phyloP scores from a whole-genome alignment of 2,797 vertebrate species.

The Bucorvus abyssinicus region DNA sequence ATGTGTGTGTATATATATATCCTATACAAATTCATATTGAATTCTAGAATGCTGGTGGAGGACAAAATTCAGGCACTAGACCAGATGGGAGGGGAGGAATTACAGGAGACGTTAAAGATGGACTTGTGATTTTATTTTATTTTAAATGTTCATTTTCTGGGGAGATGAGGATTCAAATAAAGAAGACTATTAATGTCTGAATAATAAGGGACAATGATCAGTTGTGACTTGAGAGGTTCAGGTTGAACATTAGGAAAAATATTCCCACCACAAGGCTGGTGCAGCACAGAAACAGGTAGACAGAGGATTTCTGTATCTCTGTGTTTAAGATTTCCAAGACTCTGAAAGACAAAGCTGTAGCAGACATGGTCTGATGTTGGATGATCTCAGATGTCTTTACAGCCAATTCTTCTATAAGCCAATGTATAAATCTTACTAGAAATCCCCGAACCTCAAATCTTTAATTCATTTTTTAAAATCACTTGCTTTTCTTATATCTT shows the following conservation, averaged over 20 bases:
- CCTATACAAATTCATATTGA: too few species aligned
- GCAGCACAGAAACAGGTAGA: neutral
- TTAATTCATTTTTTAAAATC: neutral
- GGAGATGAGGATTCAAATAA: neutral
- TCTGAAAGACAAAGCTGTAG: neutral
- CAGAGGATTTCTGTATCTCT: neutral
- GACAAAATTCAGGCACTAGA: too few species aligned
- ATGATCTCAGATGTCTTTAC: neutral
- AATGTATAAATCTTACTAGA: neutral
- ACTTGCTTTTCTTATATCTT: neutral
- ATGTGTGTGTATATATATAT: too few species aligned
- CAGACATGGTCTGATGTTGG: neutral
- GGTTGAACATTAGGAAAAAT: neutral
- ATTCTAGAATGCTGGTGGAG: too few species aligned
- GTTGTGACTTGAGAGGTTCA: neutral
- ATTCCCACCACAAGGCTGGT: neutral
- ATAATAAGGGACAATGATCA: neutral
- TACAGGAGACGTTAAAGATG: too few species aligned
- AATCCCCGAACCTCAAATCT: neutral
- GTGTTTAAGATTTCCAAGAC: neutral
- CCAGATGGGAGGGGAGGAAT: too few species aligned
- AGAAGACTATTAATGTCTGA: neutral
- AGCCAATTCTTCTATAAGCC: neutral
- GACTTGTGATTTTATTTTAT: neutral
- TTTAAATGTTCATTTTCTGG: neutral